Evolutionary conservation across 2,888 invertebrate genomes (phyloP).

Genomic region (Lasioglossum vierecki): DNA sequence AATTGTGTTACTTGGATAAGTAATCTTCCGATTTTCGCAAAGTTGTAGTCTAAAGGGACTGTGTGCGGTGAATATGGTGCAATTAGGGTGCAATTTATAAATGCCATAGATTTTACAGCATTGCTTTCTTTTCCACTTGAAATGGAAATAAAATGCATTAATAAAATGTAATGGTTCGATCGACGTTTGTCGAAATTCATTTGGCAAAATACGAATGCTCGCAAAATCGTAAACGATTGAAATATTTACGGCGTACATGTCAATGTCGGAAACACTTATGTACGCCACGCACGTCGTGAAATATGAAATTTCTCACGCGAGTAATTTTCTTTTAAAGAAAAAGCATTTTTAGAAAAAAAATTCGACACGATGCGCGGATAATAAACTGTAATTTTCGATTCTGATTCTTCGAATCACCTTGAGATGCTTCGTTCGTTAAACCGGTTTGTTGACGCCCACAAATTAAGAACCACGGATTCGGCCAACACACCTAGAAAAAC

Average conservation of each 20-base stretch:
- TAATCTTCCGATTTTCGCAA: too few relatives aligned
- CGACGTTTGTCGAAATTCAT: not conserved
- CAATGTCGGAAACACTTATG: not conserved
- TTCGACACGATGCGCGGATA: not conserved
- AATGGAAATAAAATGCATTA: not conserved
- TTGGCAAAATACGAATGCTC: too few relatives aligned
- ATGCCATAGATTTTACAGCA: not conserved
- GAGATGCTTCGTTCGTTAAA: not conserved
- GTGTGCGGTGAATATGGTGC: too few relatives aligned
- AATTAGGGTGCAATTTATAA: not conserved
- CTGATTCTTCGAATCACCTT: not conserved
- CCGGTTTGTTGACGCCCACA: constrained; percentile 13
- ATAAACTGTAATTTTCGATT: not conserved
- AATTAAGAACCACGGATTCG: not conserved
- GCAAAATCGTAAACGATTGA: too few relatives aligned
- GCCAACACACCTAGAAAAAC: not conserved
- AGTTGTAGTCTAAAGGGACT: too few relatives aligned
- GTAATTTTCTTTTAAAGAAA: not conserved
- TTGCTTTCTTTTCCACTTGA: not conserved
- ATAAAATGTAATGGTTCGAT: not conserved
- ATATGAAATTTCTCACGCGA: not conserved
- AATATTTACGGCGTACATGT: not conserved
- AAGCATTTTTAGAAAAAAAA: not conserved
- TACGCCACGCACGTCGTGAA: not conserved
- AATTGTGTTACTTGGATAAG: too few relatives aligned